Percentiles rank a stretch among this genome's conserved stretches.
phyloP scores from a whole-genome alignment of 2,888 invertebrate genomes.

The Erpobdella octoculata region DNA sequence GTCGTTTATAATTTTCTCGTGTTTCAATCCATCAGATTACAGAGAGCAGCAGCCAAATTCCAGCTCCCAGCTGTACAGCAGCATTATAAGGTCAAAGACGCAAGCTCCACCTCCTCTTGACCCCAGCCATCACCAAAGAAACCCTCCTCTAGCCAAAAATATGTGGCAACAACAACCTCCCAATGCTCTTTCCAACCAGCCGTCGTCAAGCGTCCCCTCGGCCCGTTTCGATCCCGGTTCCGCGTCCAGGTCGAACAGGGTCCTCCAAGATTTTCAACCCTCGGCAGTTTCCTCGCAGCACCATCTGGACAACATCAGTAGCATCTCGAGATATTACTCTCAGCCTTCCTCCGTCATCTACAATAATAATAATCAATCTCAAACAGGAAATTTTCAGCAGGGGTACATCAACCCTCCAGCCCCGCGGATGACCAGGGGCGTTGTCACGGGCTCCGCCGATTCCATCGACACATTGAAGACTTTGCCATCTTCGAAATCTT shows the following conservation, averaged over 20 bases:
- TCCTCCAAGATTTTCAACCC: not conserved
- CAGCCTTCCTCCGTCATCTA: not conserved
- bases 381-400: no score
- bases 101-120: no score
- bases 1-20: no score
- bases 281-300: not conserved
- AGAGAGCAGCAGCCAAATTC: no score
- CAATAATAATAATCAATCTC: no score
- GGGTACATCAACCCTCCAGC: no score
- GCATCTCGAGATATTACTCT: slow-evolving; percentile 5
- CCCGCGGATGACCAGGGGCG: no score
- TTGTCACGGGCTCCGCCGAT: not conserved
- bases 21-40: no score
- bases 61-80: no score
- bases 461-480: slow-evolving; percentile 8
- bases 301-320: slow-evolving; percentile 2
- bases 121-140: not conserved
- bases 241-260: not conserved
- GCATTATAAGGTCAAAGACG: no score
- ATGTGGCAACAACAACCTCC: no score
- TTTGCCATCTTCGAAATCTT: not conserved
- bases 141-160: not conserved
- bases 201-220: no score
- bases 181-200: not conserved
- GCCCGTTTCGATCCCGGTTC: not conserved